A percentile compares a stretch with the other conserved stretches of the same genome.
phyloP scores from a whole-genome alignment of 1,140 invertebrate genomes.

The Drosophila nikananu region DNA sequence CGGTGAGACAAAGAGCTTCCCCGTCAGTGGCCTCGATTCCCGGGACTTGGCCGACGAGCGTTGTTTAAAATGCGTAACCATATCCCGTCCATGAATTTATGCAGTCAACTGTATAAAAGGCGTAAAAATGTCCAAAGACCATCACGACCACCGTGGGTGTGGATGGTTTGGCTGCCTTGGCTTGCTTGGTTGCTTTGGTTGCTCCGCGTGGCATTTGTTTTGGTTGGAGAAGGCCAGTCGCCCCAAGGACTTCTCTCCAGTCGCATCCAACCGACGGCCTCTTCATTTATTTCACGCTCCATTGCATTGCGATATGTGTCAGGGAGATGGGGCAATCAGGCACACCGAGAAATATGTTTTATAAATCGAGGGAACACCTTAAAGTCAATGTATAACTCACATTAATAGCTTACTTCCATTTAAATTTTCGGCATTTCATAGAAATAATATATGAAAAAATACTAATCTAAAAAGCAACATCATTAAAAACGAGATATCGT shows the following conservation, averaged over 20 bases:
- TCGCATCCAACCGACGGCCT: slow-evolving; percentile 33
- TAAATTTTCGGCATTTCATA: background rate
- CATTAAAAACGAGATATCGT: no score
- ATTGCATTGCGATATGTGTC: slow-evolving; percentile 77
- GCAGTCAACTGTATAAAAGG: slow-evolving; percentile 78
- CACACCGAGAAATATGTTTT: slow-evolving; percentile 32
- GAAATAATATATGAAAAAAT: no score
- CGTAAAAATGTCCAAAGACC: slow-evolving; percentile 68
- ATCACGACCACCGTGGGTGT: slow-evolving; percentile 24
- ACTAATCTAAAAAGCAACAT: background rate
- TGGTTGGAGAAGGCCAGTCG: slow-evolving; percentile 31
- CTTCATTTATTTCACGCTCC: slow-evolving; percentile 76
- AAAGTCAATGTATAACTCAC: no score
- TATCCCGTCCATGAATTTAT: slow-evolving; percentile 63
- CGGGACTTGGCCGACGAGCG: slow-evolving; percentile 21
- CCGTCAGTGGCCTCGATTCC: background rate
- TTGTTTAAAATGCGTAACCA: slow-evolving; percentile 75
- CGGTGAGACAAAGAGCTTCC: slow-evolving; percentile 39
- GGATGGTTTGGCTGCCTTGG: background rate
- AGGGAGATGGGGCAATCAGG: slow-evolving; percentile 59
- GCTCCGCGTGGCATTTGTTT: slow-evolving; percentile 31
- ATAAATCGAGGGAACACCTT: no score
- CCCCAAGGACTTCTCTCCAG: slow-evolving; percentile 13
- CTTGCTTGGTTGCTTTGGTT: slow-evolving; percentile 4
- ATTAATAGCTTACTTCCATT: no score